These are phyloP conservation scores for Diplazon laetatorius DNA, from an alignment of 2,888 invertebrate genomes.

Conservation along the genomic window DNA sequence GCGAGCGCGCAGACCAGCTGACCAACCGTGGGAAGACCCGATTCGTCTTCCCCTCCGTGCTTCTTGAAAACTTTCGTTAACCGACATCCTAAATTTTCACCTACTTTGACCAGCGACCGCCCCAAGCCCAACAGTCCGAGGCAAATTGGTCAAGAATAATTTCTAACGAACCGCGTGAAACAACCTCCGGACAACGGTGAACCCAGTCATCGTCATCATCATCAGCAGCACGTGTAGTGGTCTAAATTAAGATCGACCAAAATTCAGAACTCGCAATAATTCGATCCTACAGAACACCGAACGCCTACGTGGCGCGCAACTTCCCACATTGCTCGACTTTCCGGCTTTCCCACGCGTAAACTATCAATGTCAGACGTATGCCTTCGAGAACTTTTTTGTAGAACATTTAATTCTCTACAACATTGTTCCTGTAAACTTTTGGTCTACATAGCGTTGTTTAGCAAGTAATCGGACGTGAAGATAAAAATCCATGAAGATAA, in stretches of 20 bases:
- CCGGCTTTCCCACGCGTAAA: no score
- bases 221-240: constrained; percentile 3
- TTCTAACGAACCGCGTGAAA: constrained; percentile 73
- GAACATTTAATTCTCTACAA: no score
- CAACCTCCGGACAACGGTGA: constrained; percentile 59
- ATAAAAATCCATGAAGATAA: constrained; percentile 43
- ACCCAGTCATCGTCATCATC: constrained; percentile 26
- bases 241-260: no score
- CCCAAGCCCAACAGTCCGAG: constrained; percentile 66
- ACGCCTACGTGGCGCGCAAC: no score
- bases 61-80: constrained; percentile 46
- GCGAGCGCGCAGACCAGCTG: constrained; percentile 80
- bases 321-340: no score
- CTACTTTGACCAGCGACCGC: constrained; percentile 34
- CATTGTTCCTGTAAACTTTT: no score
- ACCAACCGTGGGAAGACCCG: constrained; percentile 81
- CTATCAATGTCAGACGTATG: no score
- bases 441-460: no score
- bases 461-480: no score
- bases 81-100: constrained; percentile 41
- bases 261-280: no score
- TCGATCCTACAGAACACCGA: no score
- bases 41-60: constrained; percentile 58
- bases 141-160: constrained; percentile 79
- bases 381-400: no score